Evolutionary conservation across 2,888 invertebrate species (phyloP), one percentile per base, ranked within the genome.

Genomic region (Lagria hirta): DNA sequence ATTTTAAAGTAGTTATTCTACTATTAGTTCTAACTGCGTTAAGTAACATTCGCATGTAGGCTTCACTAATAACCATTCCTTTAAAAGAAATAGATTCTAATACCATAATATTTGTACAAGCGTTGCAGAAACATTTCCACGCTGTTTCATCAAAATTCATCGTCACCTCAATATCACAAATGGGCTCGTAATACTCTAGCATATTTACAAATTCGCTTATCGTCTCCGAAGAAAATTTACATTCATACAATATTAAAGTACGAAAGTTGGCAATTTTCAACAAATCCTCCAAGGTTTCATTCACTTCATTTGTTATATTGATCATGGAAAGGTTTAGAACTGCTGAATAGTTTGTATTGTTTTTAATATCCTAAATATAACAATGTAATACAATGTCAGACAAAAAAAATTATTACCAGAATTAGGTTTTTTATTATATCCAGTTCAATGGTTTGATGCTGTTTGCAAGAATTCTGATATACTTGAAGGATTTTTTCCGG

Each of bases 221-320:
- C 2, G 65, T 66, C 40, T 64, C 63, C 7, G 59, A 51, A 10
- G 59, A 63, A 33, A 67, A 68, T 50, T 61, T 62, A 35, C 67
- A 67, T 41, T 67, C 66, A 26, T 57, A 54, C 12, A 70, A 52
- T 15, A 58, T 50, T 15, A 69, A 48, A 7, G 59, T 65, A 32
- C 60, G 61, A 47, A 70, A 70, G 53, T 67, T 69, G n/a, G 61
- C 48, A 12, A 68, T 58, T 56, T 65, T 65, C 15, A 70, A 52
- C 23, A 70, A 35, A 41, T 65, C 66, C 47, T 70, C 70, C 3
- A 69, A 43, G 3, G 68, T 68, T 40, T 70, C 68, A 34, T 66
- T 66, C 15, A 68, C 67, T 48, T 69, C 69, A 41, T 54, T 55
- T 8, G 67, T 65, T 37, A 68, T 55, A 43, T 57, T 63, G 7